Evolutionary conservation across 2,888 invertebrate genomes (phyloP).

Genomic region (Biston stratarius): DNA sequence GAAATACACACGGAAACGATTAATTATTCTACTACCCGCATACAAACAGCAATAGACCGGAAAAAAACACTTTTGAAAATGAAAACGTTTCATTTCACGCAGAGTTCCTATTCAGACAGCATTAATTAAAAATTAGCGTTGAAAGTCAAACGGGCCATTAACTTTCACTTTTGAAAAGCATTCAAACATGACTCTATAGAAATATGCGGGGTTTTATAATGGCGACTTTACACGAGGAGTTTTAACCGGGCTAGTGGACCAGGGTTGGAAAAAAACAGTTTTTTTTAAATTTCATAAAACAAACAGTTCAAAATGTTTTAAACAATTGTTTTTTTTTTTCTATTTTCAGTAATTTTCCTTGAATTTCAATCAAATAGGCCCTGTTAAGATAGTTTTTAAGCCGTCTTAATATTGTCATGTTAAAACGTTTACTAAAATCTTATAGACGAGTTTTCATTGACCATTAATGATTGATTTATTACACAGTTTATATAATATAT

Average conservation of each 20-base stretch:
- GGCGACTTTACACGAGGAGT: slow-evolving; percentile 6
- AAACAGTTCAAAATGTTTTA: too few relatives aligned
- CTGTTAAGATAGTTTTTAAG: too few relatives aligned
- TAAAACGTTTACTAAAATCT: too few relatives aligned
- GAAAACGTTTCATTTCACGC: slow-evolving; percentile 28
- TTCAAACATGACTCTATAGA: slow-evolving; percentile 40
- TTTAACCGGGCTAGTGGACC: background rate
- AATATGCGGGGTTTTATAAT: slow-evolving; percentile 30
- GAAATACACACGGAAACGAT: background rate
- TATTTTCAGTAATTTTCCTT: too few relatives aligned
- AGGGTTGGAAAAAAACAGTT: too few relatives aligned
- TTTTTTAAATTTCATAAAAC: too few relatives aligned
- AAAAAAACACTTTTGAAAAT: slow-evolving; percentile 21
- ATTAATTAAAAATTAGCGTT: slow-evolving; percentile 46
- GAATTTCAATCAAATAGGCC: too few relatives aligned
- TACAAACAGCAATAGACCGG: slow-evolving; percentile 9
- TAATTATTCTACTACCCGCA: slow-evolving; percentile 18
- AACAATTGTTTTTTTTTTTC: too few relatives aligned
- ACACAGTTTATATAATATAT: too few relatives aligned
- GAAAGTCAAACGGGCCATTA: slow-evolving; percentile 43
- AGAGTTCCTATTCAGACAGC: slow-evolving; percentile 24
- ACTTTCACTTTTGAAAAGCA: slow-evolving; percentile 40
- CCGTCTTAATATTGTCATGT: too few relatives aligned
- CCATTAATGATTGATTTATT: too few relatives aligned
- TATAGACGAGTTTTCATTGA: too few relatives aligned